These are phyloP conservation scores for Micrasema longulum DNA, from an alignment of 1,140 invertebrate species.

Conservation along the genomic window DNA sequence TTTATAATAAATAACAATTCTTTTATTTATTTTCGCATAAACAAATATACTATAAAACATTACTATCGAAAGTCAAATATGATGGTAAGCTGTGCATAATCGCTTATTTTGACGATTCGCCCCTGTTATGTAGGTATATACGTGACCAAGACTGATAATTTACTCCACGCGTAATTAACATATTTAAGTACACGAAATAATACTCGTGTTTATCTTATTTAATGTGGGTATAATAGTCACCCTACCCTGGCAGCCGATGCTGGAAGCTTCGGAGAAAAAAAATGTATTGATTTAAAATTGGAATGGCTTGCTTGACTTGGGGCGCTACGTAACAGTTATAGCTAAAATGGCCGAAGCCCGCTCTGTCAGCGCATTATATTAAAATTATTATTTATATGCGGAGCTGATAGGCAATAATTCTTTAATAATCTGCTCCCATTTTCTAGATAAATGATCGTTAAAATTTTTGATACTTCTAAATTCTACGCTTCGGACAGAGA, in stretches of 20 bases:
- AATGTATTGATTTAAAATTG: conserved; percentile 42
- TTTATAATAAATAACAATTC: too few relatives aligned
- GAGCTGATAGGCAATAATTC: conserved; percentile 31
- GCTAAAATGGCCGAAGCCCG: conserved; percentile 3
- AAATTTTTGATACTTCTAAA: conserved; percentile 19
- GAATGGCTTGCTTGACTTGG: conserved; percentile 31
- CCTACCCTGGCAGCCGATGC: conserved; percentile 16
- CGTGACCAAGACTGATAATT: too few relatives aligned
- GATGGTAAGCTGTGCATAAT: too few relatives aligned
- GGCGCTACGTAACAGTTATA: conserved; percentile 25
- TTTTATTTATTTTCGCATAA: too few relatives aligned
- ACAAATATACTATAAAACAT: too few relatives aligned
- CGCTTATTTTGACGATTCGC: too few relatives aligned
- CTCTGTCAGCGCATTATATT: conserved; percentile 20
- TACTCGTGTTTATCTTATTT: too few relatives aligned
- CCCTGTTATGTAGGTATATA: too few relatives aligned
- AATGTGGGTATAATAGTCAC: not conserved
- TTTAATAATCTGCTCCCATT: conserved; percentile 37
- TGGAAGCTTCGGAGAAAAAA: conserved; percentile 34
- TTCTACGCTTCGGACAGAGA: not conserved
- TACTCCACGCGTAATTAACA: too few relatives aligned
- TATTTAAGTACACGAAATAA: too few relatives aligned
- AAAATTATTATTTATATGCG: conserved; percentile 34
- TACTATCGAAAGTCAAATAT: too few relatives aligned
- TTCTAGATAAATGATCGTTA: conserved; percentile 30